Base-by-base conservation (phyloP, 2,888 invertebrate genomes). In the Andrena marginata region DNA sequence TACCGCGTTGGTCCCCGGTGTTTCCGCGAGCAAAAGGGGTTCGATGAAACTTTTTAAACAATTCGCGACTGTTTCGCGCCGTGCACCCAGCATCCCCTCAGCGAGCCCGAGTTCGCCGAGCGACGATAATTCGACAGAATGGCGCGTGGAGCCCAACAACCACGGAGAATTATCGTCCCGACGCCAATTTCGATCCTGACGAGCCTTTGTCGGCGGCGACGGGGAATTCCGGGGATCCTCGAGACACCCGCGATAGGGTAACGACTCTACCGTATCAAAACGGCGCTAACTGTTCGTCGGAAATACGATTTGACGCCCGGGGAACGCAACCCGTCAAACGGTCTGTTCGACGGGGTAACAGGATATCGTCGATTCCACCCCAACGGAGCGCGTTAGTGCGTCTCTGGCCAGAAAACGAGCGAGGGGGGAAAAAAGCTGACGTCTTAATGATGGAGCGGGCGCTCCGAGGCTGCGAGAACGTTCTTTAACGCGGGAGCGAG, bases 151-250 rank as follows among this genome's bases (percentile, higher is more conserved):
- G 77, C 42, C 42, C 74, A 56, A 48, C 56, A 56, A 23, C 23
- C 23, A 10, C 23, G 70, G 84, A 77, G 82, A 86, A 86, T 86
- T 86, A 86, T 86, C 86, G 82, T 64, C 84, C 72, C 42, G 84
- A 74, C 81, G 84, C 78, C 86, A 86, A 86, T 86, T 86, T 84
- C 86, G 76, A 84, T 86, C 64, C 78, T 81, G 84, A 86, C 86
- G 79, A 74, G 69, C 51, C 76, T 74, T 76, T 79, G 78, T 74
- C 68, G 56, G 48, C 23, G n/a, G 33, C 60, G 59, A 16, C 51
- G n/a, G 20, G 68, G 62, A 71, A 75, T 78, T 65, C 70, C 64
- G 48, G 49, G 8, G 29, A 33, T 60, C 80, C 23, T 63, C 56
- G 10, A 59, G 84, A 81, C 86, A 62, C 71, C 64, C 72, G 68